Evolutionary conservation across 2,113 vertebrate genomes (phyloP).

Genomic region (Jaculus jaculus): DNA sequence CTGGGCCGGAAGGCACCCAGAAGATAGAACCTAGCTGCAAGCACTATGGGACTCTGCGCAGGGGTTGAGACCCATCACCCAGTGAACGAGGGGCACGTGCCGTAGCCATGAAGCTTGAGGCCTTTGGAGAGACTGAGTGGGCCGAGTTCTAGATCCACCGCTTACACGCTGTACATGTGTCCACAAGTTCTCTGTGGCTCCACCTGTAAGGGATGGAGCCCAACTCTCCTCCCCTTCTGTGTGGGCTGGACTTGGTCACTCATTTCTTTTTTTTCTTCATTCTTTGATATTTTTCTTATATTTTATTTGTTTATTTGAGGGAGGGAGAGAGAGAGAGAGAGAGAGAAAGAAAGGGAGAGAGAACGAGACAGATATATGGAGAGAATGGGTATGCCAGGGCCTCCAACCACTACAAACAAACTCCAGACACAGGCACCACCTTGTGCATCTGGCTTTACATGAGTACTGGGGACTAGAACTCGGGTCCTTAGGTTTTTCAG

Average conservation of each 20-base stretch:
- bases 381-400: no score
- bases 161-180: not conserved
- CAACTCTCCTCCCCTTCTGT: not conserved
- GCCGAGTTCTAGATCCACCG: not conserved
- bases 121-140: not conserved
- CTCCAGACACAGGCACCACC: no score
- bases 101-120: accelerated
- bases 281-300: no score
- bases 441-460: no score
- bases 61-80: not conserved
- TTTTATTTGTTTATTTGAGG: no score
- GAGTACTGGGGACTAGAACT: no score
- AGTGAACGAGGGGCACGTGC: not conserved
- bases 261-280: not conserved
- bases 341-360: no score
- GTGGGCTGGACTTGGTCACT: not conserved
- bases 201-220: not conserved
- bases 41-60: not conserved
- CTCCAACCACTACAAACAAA: no score
- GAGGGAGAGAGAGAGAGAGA: no score
- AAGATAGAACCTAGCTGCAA: no score
- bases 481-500: no score
- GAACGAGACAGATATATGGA: no score
- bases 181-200: not conserved
- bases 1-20: not conserved